These are phyloP conservation scores for Psilanteris sp. DNA, from an alignment of 1,140 invertebrate genomes.

Conservation along the genomic window DNA sequence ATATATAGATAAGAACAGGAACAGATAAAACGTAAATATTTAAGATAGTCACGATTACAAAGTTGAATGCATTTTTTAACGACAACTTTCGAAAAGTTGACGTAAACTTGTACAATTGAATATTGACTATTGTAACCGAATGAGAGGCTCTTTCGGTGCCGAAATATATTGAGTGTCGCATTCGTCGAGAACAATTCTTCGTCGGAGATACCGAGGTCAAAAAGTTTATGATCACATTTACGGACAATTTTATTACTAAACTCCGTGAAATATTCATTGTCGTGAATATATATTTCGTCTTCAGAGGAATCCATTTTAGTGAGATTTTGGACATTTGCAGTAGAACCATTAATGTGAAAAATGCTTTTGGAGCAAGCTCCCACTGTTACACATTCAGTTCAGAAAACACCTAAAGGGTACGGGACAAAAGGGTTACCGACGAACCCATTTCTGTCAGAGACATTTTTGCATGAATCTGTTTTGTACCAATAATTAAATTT, in stretches of 20 bases:
- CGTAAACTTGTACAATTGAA: constrained; percentile 23
- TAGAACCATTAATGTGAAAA: constrained; percentile 40
- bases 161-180: not conserved
- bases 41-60: too few relatives aligned
- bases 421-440: constrained; percentile 52
- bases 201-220: constrained; percentile 32
- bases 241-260: constrained; percentile 68
- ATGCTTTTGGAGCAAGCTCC: constrained; percentile 8
- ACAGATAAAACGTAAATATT: too few relatives aligned
- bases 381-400: constrained; percentile 47
- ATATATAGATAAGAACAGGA: too few relatives aligned
- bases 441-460: constrained; percentile 15
- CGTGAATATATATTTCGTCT: constrained; percentile 4
- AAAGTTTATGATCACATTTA: constrained; percentile 65
- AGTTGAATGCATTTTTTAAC: constrained; percentile 2
- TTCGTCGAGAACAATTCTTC: not conserved
- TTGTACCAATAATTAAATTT: constrained; percentile 13
- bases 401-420: not conserved
- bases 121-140: constrained; percentile 2
- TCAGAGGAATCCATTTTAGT: constrained; percentile 13
- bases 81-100: too few relatives aligned
- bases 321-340: constrained; percentile 29
- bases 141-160: not conserved
- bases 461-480: constrained; percentile 42
- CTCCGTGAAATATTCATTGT: constrained; percentile 66